Evolutionary conservation across 2,797 vertebrate species (phyloP).

Genomic region (Oceanodroma leucorhoa): DNA sequence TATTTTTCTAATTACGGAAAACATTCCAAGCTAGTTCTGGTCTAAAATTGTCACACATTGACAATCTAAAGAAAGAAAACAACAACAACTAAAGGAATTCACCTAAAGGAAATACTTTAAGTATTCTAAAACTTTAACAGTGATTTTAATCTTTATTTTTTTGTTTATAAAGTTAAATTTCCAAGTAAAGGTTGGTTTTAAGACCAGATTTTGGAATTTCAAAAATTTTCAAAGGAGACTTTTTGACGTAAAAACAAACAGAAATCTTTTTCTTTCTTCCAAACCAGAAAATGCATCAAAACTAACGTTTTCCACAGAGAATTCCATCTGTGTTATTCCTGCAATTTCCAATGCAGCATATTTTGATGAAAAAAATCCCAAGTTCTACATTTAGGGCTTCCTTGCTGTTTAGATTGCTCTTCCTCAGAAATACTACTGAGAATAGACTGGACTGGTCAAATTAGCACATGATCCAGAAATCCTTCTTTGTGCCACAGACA

Average conservation of each 20-base stretch:
- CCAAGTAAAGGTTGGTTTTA: neutral
- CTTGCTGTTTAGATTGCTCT: neutral
- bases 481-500: neutral
- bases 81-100: neutral
- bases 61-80: neutral
- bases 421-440: neutral
- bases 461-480: neutral
- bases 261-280: neutral
- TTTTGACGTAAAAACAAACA: neutral
- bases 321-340: neutral
- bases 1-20: neutral
- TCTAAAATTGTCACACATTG: neutral
- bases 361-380: neutral
- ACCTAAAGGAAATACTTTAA: neutral
- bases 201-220: neutral
- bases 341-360: neutral
- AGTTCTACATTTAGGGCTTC: neutral
- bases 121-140: neutral
- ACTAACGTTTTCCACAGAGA: rapidly evolving
- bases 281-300: neutral
- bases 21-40: neutral
- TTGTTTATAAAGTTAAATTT: neutral
- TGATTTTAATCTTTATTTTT: neutral
- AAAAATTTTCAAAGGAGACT: neutral
- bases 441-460: neutral